These are phyloP conservation scores for Trichogramma pretiosum DNA, from an alignment of 1,140 invertebrate genomes.

Conservation along the genomic window DNA sequence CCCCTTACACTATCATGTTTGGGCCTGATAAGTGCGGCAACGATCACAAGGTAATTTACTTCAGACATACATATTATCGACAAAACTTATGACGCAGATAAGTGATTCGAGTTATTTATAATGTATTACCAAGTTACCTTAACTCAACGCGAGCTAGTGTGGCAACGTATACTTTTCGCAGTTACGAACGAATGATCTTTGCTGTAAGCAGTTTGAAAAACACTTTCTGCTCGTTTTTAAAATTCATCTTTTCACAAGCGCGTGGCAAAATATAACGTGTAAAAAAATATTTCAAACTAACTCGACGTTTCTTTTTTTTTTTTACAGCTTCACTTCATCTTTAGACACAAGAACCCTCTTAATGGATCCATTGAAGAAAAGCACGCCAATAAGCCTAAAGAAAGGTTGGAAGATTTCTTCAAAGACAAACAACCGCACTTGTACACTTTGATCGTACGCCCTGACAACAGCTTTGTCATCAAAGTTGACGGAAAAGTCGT, in stretches of 20 bases:
- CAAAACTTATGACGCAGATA: neutral
- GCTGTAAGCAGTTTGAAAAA: neutral
- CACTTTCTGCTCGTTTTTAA: neutral
- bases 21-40: conserved; percentile 98
- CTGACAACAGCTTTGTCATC: conserved; percentile 77
- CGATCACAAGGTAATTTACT: conserved; percentile 83
- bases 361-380: conserved; percentile 85
- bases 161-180: too few species aligned
- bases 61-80: neutral
- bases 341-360: conserved; percentile 88
- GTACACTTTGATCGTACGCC: conserved; percentile 80
- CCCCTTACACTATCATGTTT: conserved; percentile 98
- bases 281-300: conserved; percentile 4
- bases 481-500: conserved; percentile 67
- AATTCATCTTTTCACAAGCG: neutral
- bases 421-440: conserved; percentile 94
- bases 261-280: too few species aligned
- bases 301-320: conserved; percentile 20
- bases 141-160: too few species aligned
- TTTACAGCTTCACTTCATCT: conserved; percentile 87
- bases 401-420: conserved; percentile 79
- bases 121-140: neutral
- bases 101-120: neutral
- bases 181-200: too few species aligned
- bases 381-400: conserved; percentile 82